phyloP scores from a whole-genome alignment of 2,888 invertebrate genomes.

The Tenodera sinensis region DNA sequence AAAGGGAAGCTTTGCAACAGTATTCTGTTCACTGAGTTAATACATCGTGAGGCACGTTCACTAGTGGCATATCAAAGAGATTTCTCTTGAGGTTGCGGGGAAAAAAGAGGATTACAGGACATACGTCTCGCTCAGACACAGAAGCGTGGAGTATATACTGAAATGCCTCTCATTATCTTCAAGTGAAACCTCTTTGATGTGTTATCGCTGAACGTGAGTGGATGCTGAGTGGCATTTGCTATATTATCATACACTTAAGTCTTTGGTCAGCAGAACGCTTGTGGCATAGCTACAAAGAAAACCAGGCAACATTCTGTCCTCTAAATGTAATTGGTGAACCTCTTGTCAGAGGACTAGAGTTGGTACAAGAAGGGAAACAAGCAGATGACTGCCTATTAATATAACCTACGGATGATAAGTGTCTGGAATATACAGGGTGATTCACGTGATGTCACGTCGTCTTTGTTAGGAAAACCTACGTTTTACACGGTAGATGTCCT shows the following conservation, averaged over 20 bases:
- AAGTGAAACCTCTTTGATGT: not conserved
- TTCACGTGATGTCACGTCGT: no score
- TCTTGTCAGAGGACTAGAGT: no score
- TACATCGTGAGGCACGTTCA: no score
- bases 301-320: not conserved
- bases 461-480: no score
- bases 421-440: no score
- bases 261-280: not conserved
- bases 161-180: not conserved
- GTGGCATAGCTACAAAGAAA: not conserved
- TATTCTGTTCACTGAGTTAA: no score
- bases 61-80: not conserved
- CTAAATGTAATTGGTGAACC: no score
- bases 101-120: not conserved
- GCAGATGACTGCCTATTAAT: no score
- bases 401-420: no score
- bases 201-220: not conserved
- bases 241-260: not conserved
- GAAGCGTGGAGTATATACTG: not conserved
- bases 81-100: not conserved
- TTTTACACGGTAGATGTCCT: no score
- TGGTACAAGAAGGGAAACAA: no score
- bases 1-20: no score
- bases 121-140: not conserved
- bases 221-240: not conserved